These are phyloP conservation scores for Raphicerus campestris DNA, from an alignment of 2,113 vertebrate species.

Conservation along the genomic window DNA sequence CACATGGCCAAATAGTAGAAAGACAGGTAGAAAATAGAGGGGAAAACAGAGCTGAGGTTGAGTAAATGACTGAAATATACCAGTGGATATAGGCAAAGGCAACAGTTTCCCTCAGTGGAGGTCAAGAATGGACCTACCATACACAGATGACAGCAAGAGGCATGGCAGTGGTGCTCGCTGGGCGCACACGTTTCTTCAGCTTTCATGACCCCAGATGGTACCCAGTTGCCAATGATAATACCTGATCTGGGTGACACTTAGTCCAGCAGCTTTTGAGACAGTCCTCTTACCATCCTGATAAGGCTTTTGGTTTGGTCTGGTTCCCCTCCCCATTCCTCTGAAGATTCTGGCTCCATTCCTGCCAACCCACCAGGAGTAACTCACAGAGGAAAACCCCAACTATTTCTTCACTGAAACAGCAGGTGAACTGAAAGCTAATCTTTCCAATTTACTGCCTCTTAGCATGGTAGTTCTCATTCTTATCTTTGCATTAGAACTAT, in stretches of 20 bases:
- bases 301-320: not conserved
- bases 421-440: not conserved
- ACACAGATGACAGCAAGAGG: not conserved
- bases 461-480: not conserved
- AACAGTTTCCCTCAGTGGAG: not conserved
- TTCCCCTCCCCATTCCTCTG: not conserved
- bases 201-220: no score
- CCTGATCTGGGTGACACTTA: not conserved
- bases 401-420: not conserved
- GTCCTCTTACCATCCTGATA: not conserved
- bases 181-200: no score
- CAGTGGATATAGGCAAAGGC: not conserved
- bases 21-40: not conserved
- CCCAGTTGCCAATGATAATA: no score
- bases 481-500: not conserved
- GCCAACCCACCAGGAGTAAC: not conserved
- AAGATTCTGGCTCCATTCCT: not conserved
- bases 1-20: not conserved
- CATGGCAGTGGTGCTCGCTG: not conserved
- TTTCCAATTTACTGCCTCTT: not conserved
- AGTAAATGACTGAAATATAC: not conserved
- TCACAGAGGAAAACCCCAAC: not conserved
- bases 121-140: accelerated
- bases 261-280: not conserved
- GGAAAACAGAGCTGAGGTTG: not conserved